Conservation (phyloP, 2,888 invertebrate genomes). For the Euclidia mi region DNA sequence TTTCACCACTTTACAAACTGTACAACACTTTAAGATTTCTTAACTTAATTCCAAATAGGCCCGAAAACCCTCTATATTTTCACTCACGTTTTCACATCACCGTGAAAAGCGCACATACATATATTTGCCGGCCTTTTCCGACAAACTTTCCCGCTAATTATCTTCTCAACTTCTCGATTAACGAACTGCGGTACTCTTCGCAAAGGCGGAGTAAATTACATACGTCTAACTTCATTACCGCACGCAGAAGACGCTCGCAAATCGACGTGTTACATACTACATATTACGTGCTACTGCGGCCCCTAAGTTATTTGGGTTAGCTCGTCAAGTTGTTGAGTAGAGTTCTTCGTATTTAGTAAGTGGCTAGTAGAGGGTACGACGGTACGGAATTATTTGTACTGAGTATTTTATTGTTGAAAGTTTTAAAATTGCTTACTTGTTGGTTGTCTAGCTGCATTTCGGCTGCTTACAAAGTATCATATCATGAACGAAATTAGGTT, state of each 20-base stretch:
- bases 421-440: too few relatives aligned
- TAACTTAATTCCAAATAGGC: too few relatives aligned
- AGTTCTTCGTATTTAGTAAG: slow-evolving; percentile 20
- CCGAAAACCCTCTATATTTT: background rate
- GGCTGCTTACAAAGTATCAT: too few relatives aligned
- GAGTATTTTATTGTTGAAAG: too few relatives aligned
- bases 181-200: slow-evolving; percentile 54
- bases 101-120: slow-evolving; percentile 14
- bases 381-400: background rate
- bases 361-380: slow-evolving; percentile 4
- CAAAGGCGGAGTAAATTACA: slow-evolving; percentile 61
- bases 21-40: too few relatives aligned
- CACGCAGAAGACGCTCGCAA: slow-evolving; percentile 42
- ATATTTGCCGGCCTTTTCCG: slow-evolving; percentile 8
- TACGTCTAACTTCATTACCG: slow-evolving; percentile 68
- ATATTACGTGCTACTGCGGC: slow-evolving; percentile 14
- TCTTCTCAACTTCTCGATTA: slow-evolving; percentile 71
- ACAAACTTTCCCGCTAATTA: slow-evolving; percentile 67
- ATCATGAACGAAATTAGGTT: too few relatives aligned
- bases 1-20: too few relatives aligned
- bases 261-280: slow-evolving; percentile 28
- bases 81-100: slow-evolving; percentile 2
- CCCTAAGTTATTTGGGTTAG: slow-evolving; percentile 25
- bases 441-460: too few relatives aligned
- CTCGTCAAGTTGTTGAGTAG: slow-evolving; percentile 16